Percentiles rank a stretch among this genome's conserved stretches.
Evolutionary conservation across 2,888 invertebrate species (phyloP).

Genomic region (Platycnemis pennipes): DNA sequence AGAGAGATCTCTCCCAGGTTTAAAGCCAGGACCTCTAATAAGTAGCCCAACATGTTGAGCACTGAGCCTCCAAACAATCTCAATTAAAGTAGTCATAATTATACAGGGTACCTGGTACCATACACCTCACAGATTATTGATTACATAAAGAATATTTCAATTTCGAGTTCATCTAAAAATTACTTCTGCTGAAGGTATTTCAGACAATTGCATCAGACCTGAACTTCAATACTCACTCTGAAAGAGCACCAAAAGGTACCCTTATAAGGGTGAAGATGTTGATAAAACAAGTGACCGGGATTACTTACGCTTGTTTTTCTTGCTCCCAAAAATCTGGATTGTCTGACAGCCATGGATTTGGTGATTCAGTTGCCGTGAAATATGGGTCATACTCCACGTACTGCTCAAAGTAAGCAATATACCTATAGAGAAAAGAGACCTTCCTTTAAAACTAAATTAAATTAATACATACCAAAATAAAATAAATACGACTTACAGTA

Average conservation of each 20-base stretch:
- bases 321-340: constrained; percentile 98
- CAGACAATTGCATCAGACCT: background rate
- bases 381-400: constrained; percentile 98
- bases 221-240: background rate
- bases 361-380: constrained; percentile 94
- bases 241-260: background rate
- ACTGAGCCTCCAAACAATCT: too few species aligned
- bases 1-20: too few species aligned
- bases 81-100: too few species aligned
- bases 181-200: background rate
- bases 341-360: constrained; percentile 98
- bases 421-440: constrained; percentile 80
- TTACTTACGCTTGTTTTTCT: constrained; percentile 91
- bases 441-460: too few species aligned
- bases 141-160: too few species aligned
- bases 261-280: background rate
- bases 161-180: background rate
- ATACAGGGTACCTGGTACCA: too few species aligned
- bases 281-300: background rate
- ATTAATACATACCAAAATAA: too few species aligned
- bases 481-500: too few species aligned
- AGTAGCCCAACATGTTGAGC: too few species aligned
- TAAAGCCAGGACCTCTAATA: too few species aligned
- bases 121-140: too few species aligned
- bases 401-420: constrained; percentile 96